Conservation (phyloP, 2,113 vertebrate genomes). For the Colius striatus region DNA sequence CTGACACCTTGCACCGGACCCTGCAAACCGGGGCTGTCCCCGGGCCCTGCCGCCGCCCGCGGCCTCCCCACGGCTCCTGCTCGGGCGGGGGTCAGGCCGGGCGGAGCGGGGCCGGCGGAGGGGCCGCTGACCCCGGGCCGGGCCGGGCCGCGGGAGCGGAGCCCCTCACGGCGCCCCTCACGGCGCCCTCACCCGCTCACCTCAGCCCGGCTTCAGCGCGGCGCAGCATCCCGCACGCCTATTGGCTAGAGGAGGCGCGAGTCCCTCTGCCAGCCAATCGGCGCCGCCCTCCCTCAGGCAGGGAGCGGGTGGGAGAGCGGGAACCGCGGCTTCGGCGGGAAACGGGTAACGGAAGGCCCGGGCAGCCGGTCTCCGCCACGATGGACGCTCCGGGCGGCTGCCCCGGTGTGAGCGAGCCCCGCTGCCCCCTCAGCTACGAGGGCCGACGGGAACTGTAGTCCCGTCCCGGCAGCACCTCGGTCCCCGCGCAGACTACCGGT, state of each 20-base stretch:
- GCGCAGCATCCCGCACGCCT: neutral
- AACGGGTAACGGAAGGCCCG: fast-evolving
- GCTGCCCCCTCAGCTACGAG: too few relatives aligned
- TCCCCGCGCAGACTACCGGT: conserved; percentile 65
- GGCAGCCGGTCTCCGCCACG: fast-evolving
- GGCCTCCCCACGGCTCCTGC: neutral
- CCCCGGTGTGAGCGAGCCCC: neutral
- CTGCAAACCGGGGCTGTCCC: too few relatives aligned
- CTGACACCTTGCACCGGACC: fast-evolving
- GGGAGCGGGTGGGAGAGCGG: neutral
- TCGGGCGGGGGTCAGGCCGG: neutral
- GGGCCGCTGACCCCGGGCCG: too few relatives aligned
- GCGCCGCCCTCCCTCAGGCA: neutral
- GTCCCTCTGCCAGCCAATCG: conserved; percentile 17
- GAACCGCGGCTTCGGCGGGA: fast-evolving
- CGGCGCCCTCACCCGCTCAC: neutral
- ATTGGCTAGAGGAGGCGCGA: neutral
- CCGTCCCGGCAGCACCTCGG: fast-evolving
- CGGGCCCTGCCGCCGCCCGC: neutral
- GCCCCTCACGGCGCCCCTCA: too few relatives aligned
- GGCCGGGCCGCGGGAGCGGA: fast-evolving
- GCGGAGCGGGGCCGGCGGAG: neutral
- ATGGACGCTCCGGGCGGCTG: too few relatives aligned
- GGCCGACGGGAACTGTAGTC: conserved; percentile 31
- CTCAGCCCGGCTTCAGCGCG: neutral